Conservation (phyloP, 1,140 invertebrate species). For the Lamellibrachia luymesi region DNA sequence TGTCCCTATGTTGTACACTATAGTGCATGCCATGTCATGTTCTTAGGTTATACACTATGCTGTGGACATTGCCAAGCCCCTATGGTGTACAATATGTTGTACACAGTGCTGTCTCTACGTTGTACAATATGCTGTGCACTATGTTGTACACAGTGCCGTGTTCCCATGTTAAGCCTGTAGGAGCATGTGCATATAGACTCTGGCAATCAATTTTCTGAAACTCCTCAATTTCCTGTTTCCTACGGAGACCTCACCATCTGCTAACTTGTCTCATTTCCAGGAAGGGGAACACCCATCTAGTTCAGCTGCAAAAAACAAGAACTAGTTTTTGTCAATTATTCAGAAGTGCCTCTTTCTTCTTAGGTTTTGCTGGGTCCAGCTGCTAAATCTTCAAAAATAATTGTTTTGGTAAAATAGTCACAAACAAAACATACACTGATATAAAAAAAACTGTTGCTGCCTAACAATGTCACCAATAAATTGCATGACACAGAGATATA, state of each 20-base stretch:
- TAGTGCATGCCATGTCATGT: background rate
- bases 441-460: no score
- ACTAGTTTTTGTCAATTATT: background rate
- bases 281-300: background rate
- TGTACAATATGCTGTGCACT: no score
- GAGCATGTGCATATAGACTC: background rate
- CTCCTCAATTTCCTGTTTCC: conserved; percentile 4
- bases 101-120: background rate
- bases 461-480: no score
- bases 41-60: background rate
- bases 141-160: no score
- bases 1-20: background rate
- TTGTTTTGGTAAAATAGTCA: no score
- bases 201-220: background rate
- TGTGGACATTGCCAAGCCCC: no score
- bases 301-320: background rate
- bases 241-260: background rate
- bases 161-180: background rate
- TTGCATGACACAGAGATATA: no score
- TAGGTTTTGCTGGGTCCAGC: background rate
- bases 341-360: background rate
- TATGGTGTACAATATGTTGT: background rate
- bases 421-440: no score
- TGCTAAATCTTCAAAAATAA: no score
- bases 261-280: background rate